Conservation (phyloP, 2,888 invertebrate genomes). For the Tortrix viridana region DNA sequence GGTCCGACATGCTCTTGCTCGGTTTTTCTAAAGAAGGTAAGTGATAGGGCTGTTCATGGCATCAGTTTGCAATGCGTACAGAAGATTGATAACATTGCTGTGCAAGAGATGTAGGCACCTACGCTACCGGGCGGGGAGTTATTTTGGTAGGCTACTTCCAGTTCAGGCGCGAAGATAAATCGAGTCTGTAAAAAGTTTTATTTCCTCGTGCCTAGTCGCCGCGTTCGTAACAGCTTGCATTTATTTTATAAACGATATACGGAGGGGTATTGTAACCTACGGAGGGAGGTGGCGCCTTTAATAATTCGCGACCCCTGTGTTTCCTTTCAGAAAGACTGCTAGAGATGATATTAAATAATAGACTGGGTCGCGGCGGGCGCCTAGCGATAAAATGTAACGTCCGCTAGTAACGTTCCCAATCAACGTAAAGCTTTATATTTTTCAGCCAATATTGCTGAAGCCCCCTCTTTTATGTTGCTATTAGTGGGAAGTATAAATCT, state of each 20-base stretch:
- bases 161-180: slow-evolving; percentile 60
- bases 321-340: slow-evolving; percentile 37
- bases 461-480: no score
- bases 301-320: slow-evolving; percentile 38
- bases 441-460: slow-evolving; percentile 13
- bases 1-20: no score
- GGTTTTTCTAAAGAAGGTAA: slow-evolving; percentile 8
- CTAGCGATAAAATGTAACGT: slow-evolving; percentile 31
- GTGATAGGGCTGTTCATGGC: slow-evolving; percentile 22
- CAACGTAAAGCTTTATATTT: slow-evolving; percentile 29
- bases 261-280: slow-evolving; percentile 43
- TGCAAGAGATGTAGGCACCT: slow-evolving; percentile 46
- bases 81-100: slow-evolving; percentile 44
- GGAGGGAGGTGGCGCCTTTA: slow-evolving; percentile 33
- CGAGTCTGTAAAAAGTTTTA: slow-evolving; percentile 61
- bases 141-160: slow-evolving; percentile 49
- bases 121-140: slow-evolving; percentile 41
- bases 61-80: slow-evolving; percentile 29
- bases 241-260: slow-evolving; percentile 63
- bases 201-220: slow-evolving; percentile 48
- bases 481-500: no score
- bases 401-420: slow-evolving; percentile 25
- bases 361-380: slow-evolving; percentile 11
- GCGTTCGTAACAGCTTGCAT: slow-evolving; percentile 63
- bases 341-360: slow-evolving; percentile 40